A percentile compares a stretch with the other conserved stretches of the same genome.
Conservation (phyloP, 2,797 vertebrate genomes). For the Myiothlypis coronata region DNA sequence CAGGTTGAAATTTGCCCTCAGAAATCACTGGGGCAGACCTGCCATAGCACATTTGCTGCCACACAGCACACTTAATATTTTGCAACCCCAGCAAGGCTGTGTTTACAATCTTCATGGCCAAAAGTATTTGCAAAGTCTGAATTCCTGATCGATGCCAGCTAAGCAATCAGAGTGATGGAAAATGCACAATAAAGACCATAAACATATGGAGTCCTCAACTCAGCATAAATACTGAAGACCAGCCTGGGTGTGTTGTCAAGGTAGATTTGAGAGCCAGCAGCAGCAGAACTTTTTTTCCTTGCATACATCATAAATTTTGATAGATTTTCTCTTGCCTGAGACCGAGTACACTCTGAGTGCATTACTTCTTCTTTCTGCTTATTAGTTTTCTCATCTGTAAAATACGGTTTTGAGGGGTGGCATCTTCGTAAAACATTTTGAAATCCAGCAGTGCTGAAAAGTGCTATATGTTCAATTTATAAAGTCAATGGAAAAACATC, state of each 20-base stretch:
- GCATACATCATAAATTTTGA: background rate
- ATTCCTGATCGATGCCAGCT: background rate
- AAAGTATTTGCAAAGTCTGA: background rate
- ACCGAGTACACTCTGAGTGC: background rate
- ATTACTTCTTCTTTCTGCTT: background rate
- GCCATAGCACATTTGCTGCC: background rate
- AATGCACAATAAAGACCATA: background rate
- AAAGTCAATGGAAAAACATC: background rate
- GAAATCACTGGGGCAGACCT: background rate
- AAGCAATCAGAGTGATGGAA: background rate
- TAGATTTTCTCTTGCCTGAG: background rate
- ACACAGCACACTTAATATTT: background rate
- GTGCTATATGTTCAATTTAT: background rate
- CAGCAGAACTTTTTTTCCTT: background rate
- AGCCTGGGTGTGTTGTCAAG: background rate
- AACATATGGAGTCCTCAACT: background rate
- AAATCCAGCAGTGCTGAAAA: background rate
- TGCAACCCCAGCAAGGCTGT: background rate
- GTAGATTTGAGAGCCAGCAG: background rate
- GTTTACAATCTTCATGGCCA: background rate
- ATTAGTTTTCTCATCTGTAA: background rate
- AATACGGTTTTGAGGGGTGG: background rate
- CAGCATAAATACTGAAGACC: conserved; percentile 6
- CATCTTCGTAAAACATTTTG: background rate
- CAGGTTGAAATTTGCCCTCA: background rate